A percentile compares a stretch with the other conserved stretches of the same genome.
Conservation (phyloP, 2,888 invertebrate genomes). For the Apodemia mormo region DNA sequence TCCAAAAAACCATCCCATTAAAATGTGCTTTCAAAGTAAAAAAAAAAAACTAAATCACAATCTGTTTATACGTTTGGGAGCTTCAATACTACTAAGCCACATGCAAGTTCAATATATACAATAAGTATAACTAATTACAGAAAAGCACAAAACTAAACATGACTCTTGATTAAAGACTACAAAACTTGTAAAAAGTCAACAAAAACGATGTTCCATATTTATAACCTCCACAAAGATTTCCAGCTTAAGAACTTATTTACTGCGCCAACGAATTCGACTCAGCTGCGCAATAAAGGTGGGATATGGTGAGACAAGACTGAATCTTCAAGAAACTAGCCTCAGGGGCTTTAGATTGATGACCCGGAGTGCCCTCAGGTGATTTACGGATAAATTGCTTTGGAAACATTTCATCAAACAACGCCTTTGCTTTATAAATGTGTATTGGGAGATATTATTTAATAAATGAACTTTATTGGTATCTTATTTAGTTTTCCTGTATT, state of each 20-base stretch:
- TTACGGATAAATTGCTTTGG: slow-evolving; percentile 41
- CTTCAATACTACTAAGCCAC: no score
- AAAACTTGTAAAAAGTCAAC: not conserved
- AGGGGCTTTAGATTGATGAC: slow-evolving; percentile 67
- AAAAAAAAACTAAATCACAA: no score
- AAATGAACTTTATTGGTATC: slow-evolving; percentile 19
- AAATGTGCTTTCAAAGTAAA: no score
- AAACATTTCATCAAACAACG: slow-evolving; percentile 37
- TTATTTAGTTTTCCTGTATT: not conserved
- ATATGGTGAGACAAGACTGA: slow-evolving; percentile 46
- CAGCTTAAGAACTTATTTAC: slow-evolving; percentile 33
- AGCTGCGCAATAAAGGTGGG: slow-evolving; percentile 52
- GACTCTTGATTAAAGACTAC: no score
- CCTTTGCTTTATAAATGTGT: slow-evolving; percentile 25
- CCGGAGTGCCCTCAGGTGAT: slow-evolving; percentile 64
- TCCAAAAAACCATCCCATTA: no score
- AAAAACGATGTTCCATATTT: slow-evolving; percentile 25
- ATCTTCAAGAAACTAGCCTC: slow-evolving; percentile 60
- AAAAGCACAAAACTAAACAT: no score
- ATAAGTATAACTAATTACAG: no score
- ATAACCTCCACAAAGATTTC: slow-evolving; percentile 22
- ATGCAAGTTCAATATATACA: no score
- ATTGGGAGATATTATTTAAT: slow-evolving; percentile 25
- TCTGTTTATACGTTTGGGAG: no score
- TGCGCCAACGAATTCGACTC: slow-evolving; percentile 42